Conservation (phyloP, 1,140 invertebrate species). For the Cotesia chilonis region DNA sequence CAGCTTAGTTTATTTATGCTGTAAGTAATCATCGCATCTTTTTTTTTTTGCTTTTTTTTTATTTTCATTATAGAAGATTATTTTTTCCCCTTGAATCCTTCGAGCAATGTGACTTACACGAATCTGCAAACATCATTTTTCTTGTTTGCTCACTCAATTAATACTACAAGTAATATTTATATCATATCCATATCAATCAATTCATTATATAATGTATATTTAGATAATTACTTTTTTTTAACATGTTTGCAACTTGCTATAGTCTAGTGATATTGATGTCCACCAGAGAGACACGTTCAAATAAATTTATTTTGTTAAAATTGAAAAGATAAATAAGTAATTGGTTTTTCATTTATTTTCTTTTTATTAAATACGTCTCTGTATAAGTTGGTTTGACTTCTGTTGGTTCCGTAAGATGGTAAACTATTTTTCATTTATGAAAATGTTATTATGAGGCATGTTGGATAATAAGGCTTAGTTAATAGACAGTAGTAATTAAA, state of each 20-base stretch:
- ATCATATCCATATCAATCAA: not conserved
- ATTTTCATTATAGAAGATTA: conserved; percentile 26
- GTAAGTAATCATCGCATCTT: conserved; percentile 46
- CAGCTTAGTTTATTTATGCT: conserved; percentile 43
- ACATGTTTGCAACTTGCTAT: conserved; percentile 40
- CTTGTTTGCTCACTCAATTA: too few species aligned
- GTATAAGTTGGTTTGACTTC: conserved; percentile 53
- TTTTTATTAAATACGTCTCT: conserved; percentile 35
- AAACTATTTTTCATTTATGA: not conserved
- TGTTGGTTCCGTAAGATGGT: conserved; percentile 31
- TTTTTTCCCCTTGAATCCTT: not conserved
- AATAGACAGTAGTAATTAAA: too few species aligned
- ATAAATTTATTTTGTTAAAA: conserved; percentile 15
- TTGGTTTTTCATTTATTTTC: not conserved
- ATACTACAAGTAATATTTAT: conserved; percentile 5
- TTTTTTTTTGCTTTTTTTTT: conserved; percentile 15
- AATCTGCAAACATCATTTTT: too few species aligned
- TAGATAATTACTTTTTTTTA: not conserved
- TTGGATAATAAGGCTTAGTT: too few species aligned
- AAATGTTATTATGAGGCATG: too few species aligned
- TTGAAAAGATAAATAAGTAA: not conserved
- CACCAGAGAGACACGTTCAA: conserved; percentile 37
- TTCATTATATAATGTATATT: not conserved
- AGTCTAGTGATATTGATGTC: conserved; percentile 20
- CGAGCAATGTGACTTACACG: too few species aligned